A percentile compares a stretch with the other conserved stretches of the same genome.
Conservation (phyloP, 2,888 invertebrate species). For the Octonoba sinensis region DNA sequence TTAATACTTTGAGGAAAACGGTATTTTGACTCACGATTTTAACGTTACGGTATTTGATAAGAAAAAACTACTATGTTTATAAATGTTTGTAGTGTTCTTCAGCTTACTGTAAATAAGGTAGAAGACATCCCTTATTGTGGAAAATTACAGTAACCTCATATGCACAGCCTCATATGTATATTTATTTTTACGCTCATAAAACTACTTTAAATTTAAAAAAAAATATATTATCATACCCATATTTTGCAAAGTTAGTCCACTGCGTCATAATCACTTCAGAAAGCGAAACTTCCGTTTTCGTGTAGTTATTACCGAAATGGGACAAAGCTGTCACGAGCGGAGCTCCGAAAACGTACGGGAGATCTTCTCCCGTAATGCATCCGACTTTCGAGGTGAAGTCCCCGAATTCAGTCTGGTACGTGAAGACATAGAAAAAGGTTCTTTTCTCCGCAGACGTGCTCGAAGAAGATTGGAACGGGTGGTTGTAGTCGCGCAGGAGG, state of each 20-base stretch:
- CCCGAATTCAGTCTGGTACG: conserved; percentile 90
- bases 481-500: conserved; percentile 80
- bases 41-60: no score
- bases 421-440: conserved; percentile 89
- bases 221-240: conserved; percentile 86
- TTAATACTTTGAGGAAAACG: no score
- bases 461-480: conserved; percentile 92
- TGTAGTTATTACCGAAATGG: conserved; percentile 87
- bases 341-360: conserved; percentile 91
- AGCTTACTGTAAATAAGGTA: no score
- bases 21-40: no score
- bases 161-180: no score
- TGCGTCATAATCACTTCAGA: conserved; percentile 86
- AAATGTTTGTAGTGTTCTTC: no score
- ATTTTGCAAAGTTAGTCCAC: conserved; percentile 92
- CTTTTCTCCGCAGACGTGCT: conserved; percentile 78
- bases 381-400: conserved; percentile 86
- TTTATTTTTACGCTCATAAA: no score
- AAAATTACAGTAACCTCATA: no score
- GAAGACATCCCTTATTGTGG: no score
- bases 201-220: no score
- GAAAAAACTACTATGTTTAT: no score
- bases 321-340: conserved; percentile 85
- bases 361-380: conserved; percentile 91
- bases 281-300: conserved; percentile 85